phyloP scores from a whole-genome alignment of 2,888 invertebrate species.

The Ennomos quercinarius region DNA sequence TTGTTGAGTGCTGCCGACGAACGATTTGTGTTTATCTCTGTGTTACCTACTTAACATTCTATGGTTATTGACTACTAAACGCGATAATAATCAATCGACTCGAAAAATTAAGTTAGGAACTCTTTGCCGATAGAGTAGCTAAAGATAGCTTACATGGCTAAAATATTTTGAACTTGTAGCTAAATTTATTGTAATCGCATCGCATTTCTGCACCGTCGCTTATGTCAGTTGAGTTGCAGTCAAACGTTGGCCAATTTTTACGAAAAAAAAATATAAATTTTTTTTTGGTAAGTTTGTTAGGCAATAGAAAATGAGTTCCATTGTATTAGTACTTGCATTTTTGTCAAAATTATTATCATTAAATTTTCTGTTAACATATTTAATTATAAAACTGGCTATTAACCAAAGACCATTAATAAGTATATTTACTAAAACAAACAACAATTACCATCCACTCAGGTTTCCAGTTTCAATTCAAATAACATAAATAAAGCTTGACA shows the following conservation, averaged over 20 bases:
- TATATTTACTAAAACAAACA: slow-evolving; percentile 12
- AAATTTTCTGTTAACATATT: no score
- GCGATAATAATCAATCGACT: slow-evolving; percentile 62
- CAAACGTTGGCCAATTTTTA: no score
- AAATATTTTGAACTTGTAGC: not conserved
- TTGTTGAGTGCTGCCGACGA: slow-evolving; percentile 59
- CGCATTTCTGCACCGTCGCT: no score
- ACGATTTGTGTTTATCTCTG: slow-evolving; percentile 73
- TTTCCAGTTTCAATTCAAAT: slow-evolving; percentile 23
- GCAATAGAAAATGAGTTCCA: no score
- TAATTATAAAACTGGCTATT: not conserved
- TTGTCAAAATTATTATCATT: no score
- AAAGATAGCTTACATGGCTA: slow-evolving; percentile 1
- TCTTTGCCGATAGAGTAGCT: slow-evolving; percentile 29
- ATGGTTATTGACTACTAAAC: slow-evolving; percentile 67
- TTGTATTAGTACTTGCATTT: no score
- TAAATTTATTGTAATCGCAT: not conserved
- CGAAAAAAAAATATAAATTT: no score
- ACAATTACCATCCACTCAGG: slow-evolving; percentile 11
- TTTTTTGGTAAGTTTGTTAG: no score
- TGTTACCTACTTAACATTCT: slow-evolving; percentile 55
- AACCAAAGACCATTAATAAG: no score
- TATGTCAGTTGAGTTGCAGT: no score
- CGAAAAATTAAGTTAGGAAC: slow-evolving; percentile 41
- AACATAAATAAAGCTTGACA: slow-evolving; percentile 34